These are phyloP conservation scores for Nanorana parkeri DNA, from an alignment of 2,113 vertebrate genomes.

Conservation along the genomic window DNA sequence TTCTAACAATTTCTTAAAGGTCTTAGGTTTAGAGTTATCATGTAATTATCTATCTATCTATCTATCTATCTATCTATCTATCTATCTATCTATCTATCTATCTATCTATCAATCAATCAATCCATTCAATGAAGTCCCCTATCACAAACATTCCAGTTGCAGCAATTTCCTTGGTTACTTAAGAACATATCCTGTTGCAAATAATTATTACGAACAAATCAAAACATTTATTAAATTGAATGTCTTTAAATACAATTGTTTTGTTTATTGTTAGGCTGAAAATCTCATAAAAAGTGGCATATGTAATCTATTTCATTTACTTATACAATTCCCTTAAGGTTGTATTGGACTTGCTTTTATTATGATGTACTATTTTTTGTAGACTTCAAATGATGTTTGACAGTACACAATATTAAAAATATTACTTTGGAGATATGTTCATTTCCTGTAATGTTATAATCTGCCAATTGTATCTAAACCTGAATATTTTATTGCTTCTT, in stretches of 20 bases:
- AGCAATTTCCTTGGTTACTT: too few species aligned
- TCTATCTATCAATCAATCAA: too few species aligned
- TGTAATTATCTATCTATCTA: too few species aligned
- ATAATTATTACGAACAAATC: not conserved
- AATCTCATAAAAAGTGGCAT: conserved; percentile 23
- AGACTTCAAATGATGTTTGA: conserved; percentile 26
- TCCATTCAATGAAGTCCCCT: too few species aligned
- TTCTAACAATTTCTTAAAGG: too few species aligned
- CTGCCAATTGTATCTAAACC: not conserved
- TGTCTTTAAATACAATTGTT: conserved; percentile 21
- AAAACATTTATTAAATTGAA: conserved; percentile 38
- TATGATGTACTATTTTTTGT: conserved; percentile 33
- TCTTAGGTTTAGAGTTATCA: too few species aligned
- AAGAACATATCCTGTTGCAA: too few species aligned
- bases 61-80: too few species aligned
- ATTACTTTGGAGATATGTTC: conserved; percentile 23
- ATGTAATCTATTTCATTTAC: conserved; percentile 34
- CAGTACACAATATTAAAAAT: conserved; percentile 37
- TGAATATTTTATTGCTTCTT: not conserved
- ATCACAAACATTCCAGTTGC: too few species aligned
- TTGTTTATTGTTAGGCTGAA: conserved; percentile 18
- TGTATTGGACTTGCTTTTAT: conserved; percentile 21
- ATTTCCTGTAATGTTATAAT: not conserved
- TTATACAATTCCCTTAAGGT: conserved; percentile 33
- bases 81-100: too few species aligned